phyloP scores from a whole-genome alignment of 2,888 invertebrate genomes.

The Cryptocheilus praepositus region DNA sequence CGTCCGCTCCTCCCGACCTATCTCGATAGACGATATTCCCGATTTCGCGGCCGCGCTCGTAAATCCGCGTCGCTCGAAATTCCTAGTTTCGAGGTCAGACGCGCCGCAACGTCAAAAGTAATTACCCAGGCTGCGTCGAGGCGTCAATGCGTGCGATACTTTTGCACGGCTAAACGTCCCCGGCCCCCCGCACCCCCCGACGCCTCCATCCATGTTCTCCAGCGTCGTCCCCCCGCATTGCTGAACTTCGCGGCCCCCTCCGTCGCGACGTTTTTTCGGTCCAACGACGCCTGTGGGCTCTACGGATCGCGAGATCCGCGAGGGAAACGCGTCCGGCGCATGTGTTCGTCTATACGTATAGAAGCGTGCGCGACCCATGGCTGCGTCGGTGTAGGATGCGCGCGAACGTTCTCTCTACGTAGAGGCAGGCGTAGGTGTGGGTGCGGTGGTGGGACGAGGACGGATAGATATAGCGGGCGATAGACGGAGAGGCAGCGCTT shows the following conservation, averaged over 20 bases:
- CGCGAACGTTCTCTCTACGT: slow-evolving; percentile 20
- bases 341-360: too few relatives aligned
- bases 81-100: slow-evolving; percentile 55
- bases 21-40: background rate
- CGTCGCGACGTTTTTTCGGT: slow-evolving; percentile 1
- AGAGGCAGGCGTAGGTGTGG: slow-evolving; percentile 9
- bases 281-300: slow-evolving; percentile 41
- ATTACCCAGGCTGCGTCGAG: slow-evolving; percentile 57
- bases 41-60: slow-evolving; percentile 19
- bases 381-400: slow-evolving; percentile 32
- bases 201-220: background rate
- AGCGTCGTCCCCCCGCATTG: background rate
- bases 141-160: slow-evolving; percentile 60
- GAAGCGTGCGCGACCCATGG: slow-evolving; percentile 7
- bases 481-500: slow-evolving; percentile 10
- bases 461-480: slow-evolving; percentile 18
- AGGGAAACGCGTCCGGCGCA: slow-evolving; percentile 50
- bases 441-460: slow-evolving; percentile 53
- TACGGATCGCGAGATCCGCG: slow-evolving; percentile 59
- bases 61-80: slow-evolving; percentile 43
- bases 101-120: slow-evolving; percentile 46
- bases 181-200: slow-evolving; percentile 36
- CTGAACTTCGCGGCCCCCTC: background rate
- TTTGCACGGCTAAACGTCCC: slow-evolving; percentile 32
- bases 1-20: background rate